phyloP scores from a whole-genome alignment of 2,888 invertebrate genomes.

The Agonopterix arenella region DNA sequence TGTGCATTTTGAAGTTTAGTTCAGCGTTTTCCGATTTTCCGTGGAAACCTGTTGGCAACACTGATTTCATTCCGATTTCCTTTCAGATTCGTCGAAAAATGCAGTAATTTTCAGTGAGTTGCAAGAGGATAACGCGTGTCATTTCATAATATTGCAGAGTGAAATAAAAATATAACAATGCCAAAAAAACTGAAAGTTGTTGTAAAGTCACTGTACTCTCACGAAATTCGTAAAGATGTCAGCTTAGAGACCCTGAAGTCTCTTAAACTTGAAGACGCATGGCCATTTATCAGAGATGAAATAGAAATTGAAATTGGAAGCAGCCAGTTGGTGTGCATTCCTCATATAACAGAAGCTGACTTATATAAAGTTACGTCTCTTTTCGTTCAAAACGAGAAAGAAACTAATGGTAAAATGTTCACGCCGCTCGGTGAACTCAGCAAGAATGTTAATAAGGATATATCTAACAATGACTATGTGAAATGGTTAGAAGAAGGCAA shows the following conservation, averaged over 20 bases:
- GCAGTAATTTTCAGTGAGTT: not conserved
- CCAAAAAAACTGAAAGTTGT: slow-evolving; percentile 71
- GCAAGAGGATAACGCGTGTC: not conserved
- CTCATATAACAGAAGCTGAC: slow-evolving; percentile 70
- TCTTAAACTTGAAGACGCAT: slow-evolving; percentile 67
- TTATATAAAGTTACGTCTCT: slow-evolving; percentile 66
- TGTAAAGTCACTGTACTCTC: slow-evolving; percentile 67
- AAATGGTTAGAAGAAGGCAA: slow-evolving; percentile 54
- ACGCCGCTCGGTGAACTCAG: slow-evolving; percentile 61
- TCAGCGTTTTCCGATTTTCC: too few relatives aligned
- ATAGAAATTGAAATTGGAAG: slow-evolving; percentile 72
- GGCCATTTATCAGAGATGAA: slow-evolving; percentile 74
- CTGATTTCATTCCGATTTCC: too few relatives aligned
- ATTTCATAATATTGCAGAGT: not conserved
- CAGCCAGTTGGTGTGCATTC: slow-evolving; percentile 67
- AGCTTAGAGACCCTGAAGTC: slow-evolving; percentile 62
- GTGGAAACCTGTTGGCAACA: too few relatives aligned
- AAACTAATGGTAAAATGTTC: slow-evolving; percentile 65
- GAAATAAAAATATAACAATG: slow-evolving; percentile 36
- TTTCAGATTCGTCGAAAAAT: too few relatives aligned
- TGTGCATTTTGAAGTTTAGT: too few relatives aligned
- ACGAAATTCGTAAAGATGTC: slow-evolving; percentile 73
- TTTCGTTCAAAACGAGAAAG: slow-evolving; percentile 66
- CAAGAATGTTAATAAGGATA: slow-evolving; percentile 57
- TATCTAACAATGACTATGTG: slow-evolving; percentile 54